These are phyloP conservation scores for Poeciliopsis turrubarensis DNA, from an alignment of 2,113 vertebrate species.

Conservation along the genomic window DNA sequence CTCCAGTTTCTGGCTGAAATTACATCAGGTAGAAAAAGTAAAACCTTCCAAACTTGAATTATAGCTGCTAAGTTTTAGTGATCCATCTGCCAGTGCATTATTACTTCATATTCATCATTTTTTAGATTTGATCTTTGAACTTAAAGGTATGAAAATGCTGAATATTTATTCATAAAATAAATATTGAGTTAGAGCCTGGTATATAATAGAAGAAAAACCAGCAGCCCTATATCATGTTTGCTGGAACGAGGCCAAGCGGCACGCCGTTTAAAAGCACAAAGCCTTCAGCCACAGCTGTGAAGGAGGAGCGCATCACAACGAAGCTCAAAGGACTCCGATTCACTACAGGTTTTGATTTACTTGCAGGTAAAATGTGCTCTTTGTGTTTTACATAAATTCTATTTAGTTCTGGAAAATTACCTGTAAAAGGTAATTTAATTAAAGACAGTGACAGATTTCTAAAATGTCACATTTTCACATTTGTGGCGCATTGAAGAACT, in stretches of 20 bases:
- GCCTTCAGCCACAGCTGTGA: not conserved
- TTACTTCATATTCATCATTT: not conserved
- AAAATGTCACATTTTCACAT: not conserved
- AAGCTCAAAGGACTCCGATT: constrained; percentile 9
- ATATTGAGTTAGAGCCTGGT: not conserved
- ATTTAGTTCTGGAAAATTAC: constrained; percentile 3
- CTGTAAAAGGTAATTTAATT: not conserved
- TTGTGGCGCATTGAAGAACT: not conserved
- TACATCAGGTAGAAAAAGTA: not conserved
- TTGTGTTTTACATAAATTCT: not conserved
- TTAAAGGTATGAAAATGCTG: not conserved
- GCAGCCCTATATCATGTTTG: not conserved
- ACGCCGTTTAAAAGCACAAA: not conserved
- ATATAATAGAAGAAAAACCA: not conserved
- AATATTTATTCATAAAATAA: not conserved
- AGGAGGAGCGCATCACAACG: constrained; percentile 1
- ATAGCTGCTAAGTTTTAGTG: not conserved
- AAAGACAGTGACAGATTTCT: not conserved
- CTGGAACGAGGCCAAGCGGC: not conserved
- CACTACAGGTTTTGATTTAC: constrained; percentile 11
- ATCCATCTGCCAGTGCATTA: not conserved
- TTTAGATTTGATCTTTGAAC: not conserved
- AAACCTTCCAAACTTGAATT: not conserved
- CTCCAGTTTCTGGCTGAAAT: not conserved
- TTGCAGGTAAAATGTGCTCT: not conserved